phyloP scores from a whole-genome alignment of 2,888 invertebrate species.

The Frankliniella intonsa region DNA sequence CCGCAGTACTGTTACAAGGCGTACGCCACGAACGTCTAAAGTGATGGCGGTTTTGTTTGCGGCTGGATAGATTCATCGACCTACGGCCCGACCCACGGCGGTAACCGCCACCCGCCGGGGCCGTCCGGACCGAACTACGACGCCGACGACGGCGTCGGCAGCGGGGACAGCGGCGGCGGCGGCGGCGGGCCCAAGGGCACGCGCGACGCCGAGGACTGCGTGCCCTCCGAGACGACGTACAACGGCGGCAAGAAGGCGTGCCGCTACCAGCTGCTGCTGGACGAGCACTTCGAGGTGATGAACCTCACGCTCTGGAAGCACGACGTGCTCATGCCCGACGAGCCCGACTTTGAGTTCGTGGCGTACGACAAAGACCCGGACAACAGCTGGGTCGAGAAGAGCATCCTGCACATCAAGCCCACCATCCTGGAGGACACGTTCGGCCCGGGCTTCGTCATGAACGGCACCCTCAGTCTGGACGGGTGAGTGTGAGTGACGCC shows the following conservation, averaged over 20 bases:
- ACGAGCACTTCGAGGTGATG: conserved; percentile 14
- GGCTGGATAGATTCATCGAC: too few relatives aligned
- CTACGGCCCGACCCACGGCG: not conserved
- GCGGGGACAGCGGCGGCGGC: not conserved
- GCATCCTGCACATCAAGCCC: conserved; percentile 29
- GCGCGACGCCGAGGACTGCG: conserved; percentile 6
- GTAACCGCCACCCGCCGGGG: not conserved
- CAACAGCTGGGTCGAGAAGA: not conserved
- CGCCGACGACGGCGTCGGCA: not conserved
- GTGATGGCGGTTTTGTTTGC: not conserved
- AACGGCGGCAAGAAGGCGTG: conserved; percentile 2
- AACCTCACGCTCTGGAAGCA: conserved; percentile 19
- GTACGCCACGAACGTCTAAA: not conserved
- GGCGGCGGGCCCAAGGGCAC: conserved; percentile 8
- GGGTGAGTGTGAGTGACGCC: not conserved
- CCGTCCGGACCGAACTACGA: not conserved
- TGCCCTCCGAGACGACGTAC: not conserved
- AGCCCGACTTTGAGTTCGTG: conserved; percentile 11
- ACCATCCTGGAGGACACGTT: not conserved
- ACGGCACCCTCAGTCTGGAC: not conserved
- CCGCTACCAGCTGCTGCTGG: not conserved
- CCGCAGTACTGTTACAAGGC: too few relatives aligned
- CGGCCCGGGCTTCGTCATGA: conserved; percentile 17
- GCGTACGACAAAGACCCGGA: conserved; percentile 8
- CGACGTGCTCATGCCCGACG: conserved; percentile 15